phyloP scores from a whole-genome alignment of 2,888 invertebrate species.

The Ophonus ardosiacus region DNA sequence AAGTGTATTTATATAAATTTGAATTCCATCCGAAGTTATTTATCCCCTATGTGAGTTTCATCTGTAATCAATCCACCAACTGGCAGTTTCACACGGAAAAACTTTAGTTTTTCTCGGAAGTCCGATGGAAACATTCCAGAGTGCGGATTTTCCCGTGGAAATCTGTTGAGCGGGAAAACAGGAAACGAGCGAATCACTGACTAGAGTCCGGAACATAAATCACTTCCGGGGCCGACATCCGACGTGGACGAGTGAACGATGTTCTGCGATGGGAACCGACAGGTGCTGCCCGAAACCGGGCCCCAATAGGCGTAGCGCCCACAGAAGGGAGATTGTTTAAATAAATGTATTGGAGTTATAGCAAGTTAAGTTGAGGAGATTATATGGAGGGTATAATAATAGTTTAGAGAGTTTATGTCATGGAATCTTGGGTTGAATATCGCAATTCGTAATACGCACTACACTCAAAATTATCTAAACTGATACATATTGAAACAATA shows the following conservation, averaged over 20 bases:
- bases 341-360: neutral
- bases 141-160: conserved; percentile 55
- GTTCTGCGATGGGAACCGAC: conserved; percentile 47
- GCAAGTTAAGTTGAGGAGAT: neutral
- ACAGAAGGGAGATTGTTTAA: neutral
- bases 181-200: conserved; percentile 63
- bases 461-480: too few relatives aligned
- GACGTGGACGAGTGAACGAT: conserved; percentile 46
- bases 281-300: neutral
- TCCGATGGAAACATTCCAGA: conserved; percentile 49
- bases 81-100: conserved; percentile 15
- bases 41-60: neutral
- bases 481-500: too few relatives aligned
- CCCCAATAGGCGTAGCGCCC: conserved; percentile 2
- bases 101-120: neutral
- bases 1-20: neutral
- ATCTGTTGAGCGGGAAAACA: conserved; percentile 61
- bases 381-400: neutral
- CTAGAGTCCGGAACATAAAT: conserved; percentile 61
- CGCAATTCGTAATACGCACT: too few relatives aligned
- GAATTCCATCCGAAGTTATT: neutral
- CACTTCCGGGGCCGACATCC: conserved; percentile 58
- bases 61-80: conserved; percentile 38
- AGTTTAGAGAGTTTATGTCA: neutral
- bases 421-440: neutral